Percentiles rank a stretch among this genome's conserved stretches.
These are phyloP conservation scores for Tanytarsus gracilentus DNA, from an alignment of 2,888 invertebrate genomes.

Conservation along the genomic window DNA sequence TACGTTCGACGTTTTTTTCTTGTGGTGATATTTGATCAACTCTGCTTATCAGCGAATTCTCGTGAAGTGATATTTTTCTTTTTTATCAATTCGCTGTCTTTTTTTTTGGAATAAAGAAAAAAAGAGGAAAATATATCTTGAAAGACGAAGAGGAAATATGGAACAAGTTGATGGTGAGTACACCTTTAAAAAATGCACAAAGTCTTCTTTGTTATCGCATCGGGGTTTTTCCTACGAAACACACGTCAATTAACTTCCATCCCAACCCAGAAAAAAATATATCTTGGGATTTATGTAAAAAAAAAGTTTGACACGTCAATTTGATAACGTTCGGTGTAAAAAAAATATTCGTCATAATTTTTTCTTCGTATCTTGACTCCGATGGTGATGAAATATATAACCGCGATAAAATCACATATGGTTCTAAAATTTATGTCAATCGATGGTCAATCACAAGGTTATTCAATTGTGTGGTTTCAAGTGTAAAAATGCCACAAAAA, in stretches of 20 bases:
- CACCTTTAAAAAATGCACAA: no score
- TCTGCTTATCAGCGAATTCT: slow-evolving; percentile 11
- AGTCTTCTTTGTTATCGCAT: no score
- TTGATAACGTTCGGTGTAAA: no score
- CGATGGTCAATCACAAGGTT: slow-evolving; percentile 7
- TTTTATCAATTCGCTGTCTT: no score
- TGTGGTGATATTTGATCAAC: slow-evolving; percentile 19
- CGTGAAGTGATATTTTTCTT: neutral
- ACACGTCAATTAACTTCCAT: no score
- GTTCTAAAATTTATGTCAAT: neutral
- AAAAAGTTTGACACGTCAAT: no score
- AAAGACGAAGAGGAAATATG: slow-evolving; percentile 5
- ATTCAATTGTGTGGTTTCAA: neutral
- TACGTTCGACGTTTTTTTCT: neutral
- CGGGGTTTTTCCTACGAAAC: no score
- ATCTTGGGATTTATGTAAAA: no score
- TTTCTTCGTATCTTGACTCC: no score
- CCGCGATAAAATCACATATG: neutral
- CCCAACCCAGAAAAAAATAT: no score
- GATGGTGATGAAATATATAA: no score
- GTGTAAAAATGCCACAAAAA: neutral
- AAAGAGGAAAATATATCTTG: neutral
- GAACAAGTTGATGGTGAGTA: slow-evolving; percentile 19
- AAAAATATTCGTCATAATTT: no score
- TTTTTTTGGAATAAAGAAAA: neutral